Evolutionary conservation across 1,140 invertebrate genomes (phyloP).

Genomic region (Homarus americanus): DNA sequence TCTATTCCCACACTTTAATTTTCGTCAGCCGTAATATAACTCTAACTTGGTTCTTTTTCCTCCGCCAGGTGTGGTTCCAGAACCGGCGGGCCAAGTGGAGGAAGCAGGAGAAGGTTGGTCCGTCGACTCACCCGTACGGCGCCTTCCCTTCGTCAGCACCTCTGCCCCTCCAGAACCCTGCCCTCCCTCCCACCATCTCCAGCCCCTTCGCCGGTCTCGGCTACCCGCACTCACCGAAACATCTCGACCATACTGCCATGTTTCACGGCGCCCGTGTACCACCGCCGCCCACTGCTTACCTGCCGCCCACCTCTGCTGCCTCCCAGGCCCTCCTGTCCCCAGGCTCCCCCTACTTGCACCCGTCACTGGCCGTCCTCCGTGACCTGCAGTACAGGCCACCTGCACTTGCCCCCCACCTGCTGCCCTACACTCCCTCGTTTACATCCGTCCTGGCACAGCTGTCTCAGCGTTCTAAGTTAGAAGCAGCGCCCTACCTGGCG

Average conservation of each 20-base stretch:
- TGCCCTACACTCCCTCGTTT: slow-evolving; percentile 67
- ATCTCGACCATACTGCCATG: slow-evolving; percentile 33
- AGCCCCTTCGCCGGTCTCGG: slow-evolving; percentile 64
- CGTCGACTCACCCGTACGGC: slow-evolving; percentile 75
- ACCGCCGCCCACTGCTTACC: slow-evolving; percentile 43
- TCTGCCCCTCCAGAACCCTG: slow-evolving; percentile 68
- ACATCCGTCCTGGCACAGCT: slow-evolving; percentile 70
- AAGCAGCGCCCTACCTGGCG: slow-evolving; percentile 56
- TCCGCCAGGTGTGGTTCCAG: slow-evolving; percentile 94
- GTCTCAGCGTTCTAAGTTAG: slow-evolving; percentile 68
- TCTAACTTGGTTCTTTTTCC: slow-evolving; percentile 72
- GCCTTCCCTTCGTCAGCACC: slow-evolving; percentile 72
- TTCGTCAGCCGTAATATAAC: neutral
- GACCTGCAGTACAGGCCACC: slow-evolving; percentile 72
- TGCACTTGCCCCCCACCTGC: slow-evolving; percentile 63
- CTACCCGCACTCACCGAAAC: slow-evolving; percentile 49
- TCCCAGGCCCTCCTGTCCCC: slow-evolving; percentile 59
- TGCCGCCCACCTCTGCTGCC: slow-evolving; percentile 62
- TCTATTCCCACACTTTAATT: slow-evolving; percentile 3
- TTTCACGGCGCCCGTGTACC: slow-evolving; percentile 60
- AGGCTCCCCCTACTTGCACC: slow-evolving; percentile 57
- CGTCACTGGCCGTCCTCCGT: slow-evolving; percentile 60
- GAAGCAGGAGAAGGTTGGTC: slow-evolving; percentile 92
- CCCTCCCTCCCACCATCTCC: slow-evolving; percentile 69
- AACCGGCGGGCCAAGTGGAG: slow-evolving; percentile 94